Conservation (phyloP, 2,797 vertebrate species). For the Epinephelus malabaricus region DNA sequence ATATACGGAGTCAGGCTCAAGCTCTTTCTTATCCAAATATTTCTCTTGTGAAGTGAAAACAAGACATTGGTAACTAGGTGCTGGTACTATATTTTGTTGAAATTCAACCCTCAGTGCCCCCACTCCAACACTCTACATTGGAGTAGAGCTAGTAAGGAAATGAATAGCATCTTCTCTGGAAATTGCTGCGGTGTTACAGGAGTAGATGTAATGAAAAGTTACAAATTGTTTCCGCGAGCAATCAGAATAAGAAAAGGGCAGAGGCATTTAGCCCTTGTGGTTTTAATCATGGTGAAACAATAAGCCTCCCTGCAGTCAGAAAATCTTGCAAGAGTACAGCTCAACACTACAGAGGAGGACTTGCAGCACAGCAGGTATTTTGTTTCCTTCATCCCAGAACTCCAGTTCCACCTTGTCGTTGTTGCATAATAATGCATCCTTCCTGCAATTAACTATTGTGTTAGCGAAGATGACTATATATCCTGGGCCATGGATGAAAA, state of each 20-base stretch:
- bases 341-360: conserved; percentile 37
- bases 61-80: conserved; percentile 58
- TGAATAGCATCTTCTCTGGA: conserved; percentile 54
- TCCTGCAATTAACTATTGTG: conserved; percentile 61
- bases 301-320: conserved; percentile 62
- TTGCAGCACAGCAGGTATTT: conserved; percentile 41
- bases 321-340: conserved; percentile 55
- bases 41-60: conserved; percentile 61
- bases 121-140: conserved; percentile 1
- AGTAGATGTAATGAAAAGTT: conserved; percentile 75
- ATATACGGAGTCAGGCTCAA: conserved; percentile 42
- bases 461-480: conserved; percentile 48
- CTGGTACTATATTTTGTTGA: conserved; percentile 48
- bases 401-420: conserved; percentile 37
- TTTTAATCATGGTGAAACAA: conserved; percentile 77
- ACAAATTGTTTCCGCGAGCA: conserved; percentile 76
- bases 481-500: conserved; percentile 43
- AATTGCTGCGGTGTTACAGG: conserved; percentile 61
- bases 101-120: conserved; percentile 24
- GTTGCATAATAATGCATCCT: conserved; percentile 41
- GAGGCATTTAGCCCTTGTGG: conserved; percentile 66
- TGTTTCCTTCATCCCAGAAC: conserved; percentile 31
- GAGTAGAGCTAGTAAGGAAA: conserved; percentile 42
- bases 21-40: conserved; percentile 66
- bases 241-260: conserved; percentile 69